Conservation (phyloP, 2,888 invertebrate genomes). For the Anoplius nigerrimus region DNA sequence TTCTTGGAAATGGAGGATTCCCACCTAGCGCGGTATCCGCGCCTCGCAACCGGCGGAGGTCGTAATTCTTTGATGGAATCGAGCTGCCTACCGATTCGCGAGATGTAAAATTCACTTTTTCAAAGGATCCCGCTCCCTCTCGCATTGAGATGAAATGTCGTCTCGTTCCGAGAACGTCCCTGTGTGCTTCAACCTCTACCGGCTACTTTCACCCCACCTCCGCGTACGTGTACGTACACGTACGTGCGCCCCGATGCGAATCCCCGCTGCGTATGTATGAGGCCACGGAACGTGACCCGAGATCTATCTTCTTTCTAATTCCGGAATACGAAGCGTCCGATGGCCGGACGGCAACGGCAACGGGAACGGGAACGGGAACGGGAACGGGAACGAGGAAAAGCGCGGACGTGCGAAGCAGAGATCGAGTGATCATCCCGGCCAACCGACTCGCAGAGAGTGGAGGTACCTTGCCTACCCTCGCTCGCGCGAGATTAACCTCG, state of each 20-base stretch:
- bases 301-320: too few species aligned
- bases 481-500: too few species aligned
- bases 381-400: neutral
- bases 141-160: neutral
- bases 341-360: conserved; percentile 3
- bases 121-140: conserved; percentile 17
- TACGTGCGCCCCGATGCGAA: neutral
- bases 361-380: neutral
- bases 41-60: conserved; percentile 23
- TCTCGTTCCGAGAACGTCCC: neutral
- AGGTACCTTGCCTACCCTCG: too few species aligned
- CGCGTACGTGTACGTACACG: conserved; percentile 8
- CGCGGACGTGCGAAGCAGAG: too few species aligned
- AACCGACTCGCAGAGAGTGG: too few species aligned
- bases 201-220: neutral
- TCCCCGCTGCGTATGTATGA: too few species aligned
- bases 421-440: too few species aligned
- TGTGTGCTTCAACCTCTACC: neutral
- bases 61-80: conserved; percentile 43
- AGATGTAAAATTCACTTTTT: conserved; percentile 26
- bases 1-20: conserved; percentile 4
- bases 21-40: conserved; percentile 22
- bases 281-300: too few species aligned
- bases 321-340: conserved; percentile 1
- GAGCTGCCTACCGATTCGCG: conserved; percentile 22